Evolutionary conservation across 2,113 vertebrate species (phyloP).

Genomic region (Vireo altiloquus): DNA sequence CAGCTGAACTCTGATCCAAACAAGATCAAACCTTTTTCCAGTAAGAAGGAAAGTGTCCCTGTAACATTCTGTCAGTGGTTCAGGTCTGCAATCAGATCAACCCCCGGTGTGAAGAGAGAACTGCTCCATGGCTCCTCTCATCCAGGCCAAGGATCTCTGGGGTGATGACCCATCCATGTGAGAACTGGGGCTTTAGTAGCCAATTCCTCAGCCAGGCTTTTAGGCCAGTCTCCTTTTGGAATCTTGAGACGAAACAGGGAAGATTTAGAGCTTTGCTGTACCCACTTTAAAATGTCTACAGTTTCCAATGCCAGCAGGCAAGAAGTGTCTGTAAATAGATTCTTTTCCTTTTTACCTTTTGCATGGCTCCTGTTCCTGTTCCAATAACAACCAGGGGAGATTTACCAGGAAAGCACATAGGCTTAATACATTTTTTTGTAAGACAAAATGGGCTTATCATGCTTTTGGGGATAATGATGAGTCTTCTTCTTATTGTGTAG

Average conservation of each 20-base stretch:
- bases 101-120: neutral
- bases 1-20: neutral
- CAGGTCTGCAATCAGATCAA: neutral
- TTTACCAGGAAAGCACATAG: neutral
- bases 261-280: neutral
- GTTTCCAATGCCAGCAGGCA: neutral
- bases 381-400: conserved; percentile 16
- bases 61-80: neutral
- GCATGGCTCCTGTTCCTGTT: neutral
- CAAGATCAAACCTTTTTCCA: neutral
- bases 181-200: neutral
- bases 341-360: neutral
- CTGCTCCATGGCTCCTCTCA: neutral
- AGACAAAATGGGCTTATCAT: neutral
- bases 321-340: neutral
- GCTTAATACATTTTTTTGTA: neutral
- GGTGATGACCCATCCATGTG: neutral
- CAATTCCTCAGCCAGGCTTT: neutral
- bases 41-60: neutral
- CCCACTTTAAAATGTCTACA: neutral
- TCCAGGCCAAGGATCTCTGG: neutral
- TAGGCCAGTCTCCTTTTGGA: neutral
- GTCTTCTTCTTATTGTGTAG: neutral
- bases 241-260: neutral
- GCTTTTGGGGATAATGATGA: neutral